Conservation (phyloP, 2,113 vertebrate genomes). For the Psammodynastes pulverulentus region DNA sequence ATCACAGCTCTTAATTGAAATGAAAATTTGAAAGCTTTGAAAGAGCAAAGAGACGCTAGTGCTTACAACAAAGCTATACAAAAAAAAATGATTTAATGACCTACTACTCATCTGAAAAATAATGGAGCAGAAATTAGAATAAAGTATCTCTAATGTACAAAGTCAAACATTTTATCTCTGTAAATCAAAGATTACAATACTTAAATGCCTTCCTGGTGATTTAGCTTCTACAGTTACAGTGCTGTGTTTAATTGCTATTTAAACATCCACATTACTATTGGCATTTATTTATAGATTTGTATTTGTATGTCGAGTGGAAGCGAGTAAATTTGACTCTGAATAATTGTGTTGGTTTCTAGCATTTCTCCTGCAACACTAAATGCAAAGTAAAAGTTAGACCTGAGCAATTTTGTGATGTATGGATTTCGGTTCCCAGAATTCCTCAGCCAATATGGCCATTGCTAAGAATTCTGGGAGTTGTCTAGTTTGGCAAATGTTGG, state of each 20-base stretch:
- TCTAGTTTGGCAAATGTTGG: neutral
- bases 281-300: constrained; percentile 1
- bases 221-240: neutral
- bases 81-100: constrained; percentile 69
- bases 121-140: constrained; percentile 63
- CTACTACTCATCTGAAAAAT: constrained; percentile 65
- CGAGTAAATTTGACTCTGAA: constrained; percentile 1
- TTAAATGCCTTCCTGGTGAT: neutral
- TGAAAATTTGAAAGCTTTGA: constrained; percentile 61
- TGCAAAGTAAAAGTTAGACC: neutral
- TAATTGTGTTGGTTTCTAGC: neutral
- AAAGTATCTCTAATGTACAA: constrained; percentile 61
- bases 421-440: neutral
- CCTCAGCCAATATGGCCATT: neutral
- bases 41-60: constrained; percentile 65
- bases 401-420: neutral
- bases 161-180: constrained; percentile 50
- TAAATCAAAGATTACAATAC: neutral
- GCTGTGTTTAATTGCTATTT: constrained; percentile 5
- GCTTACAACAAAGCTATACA: constrained; percentile 68
- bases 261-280: neutral
- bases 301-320: neutral
- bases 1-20: constrained; percentile 68
- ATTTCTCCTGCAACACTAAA: neutral
- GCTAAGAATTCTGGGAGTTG: neutral